phyloP scores from a whole-genome alignment of 2,797 vertebrate species.

The Xiphorhynchus erythropygius region DNA sequence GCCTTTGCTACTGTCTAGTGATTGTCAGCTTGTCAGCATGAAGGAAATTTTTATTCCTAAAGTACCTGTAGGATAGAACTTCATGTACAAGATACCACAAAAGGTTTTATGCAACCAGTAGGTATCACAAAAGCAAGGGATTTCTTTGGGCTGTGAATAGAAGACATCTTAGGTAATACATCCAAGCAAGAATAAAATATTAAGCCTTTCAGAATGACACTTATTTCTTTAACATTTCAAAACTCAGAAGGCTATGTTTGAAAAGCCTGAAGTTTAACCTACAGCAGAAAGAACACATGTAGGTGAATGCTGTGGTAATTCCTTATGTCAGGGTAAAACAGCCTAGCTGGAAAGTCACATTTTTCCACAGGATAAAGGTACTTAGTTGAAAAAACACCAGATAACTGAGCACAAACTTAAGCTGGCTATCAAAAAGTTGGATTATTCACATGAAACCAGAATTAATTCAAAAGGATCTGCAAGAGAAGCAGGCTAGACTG shows the following conservation, averaged over 20 bases:
- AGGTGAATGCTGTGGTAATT: not conserved
- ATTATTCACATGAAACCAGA: not conserved
- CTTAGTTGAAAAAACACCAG: not conserved
- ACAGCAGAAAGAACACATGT: not conserved
- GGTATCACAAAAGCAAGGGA: not conserved
- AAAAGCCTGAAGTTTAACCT: not conserved
- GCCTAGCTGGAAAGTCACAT: not conserved
- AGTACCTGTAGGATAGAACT: not conserved
- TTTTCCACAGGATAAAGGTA: not conserved
- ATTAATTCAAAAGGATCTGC: not conserved
- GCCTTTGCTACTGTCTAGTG: not conserved
- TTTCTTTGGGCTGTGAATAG: not conserved
- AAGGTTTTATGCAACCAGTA: not conserved
- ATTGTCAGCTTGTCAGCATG: not conserved
- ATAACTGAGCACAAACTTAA: not conserved
- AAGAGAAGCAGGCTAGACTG: not conserved
- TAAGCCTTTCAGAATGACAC: not conserved
- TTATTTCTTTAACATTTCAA: not conserved
- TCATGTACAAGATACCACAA: not conserved
- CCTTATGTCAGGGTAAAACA: not conserved
- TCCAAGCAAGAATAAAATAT: not conserved
- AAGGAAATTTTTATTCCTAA: not conserved
- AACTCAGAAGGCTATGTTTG: not conserved
- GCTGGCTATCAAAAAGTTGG: not conserved
- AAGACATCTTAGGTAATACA: not conserved